phyloP scores from a whole-genome alignment of 2,113 vertebrate species.

The Alces alces region DNA sequence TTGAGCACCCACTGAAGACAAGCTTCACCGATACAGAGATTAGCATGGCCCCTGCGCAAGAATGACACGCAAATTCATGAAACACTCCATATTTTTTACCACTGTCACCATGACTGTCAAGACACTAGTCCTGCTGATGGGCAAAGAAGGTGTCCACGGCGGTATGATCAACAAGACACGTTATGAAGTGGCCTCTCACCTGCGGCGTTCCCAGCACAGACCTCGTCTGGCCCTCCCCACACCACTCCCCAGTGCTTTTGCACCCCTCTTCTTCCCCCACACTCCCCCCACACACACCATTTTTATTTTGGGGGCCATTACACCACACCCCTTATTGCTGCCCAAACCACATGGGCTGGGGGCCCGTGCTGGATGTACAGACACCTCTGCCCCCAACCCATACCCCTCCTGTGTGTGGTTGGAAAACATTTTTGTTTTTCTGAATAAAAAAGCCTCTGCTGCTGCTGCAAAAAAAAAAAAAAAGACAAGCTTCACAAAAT shows the following conservation, averaged over 20 bases:
- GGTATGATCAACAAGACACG: conserved; percentile 75
- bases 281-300: not conserved
- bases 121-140: conserved; percentile 73
- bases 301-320: conserved; percentile 67
- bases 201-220: conserved; percentile 71
- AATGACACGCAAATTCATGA: not conserved
- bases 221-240: not conserved
- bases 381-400: conserved; percentile 34
- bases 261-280: conserved; percentile 43
- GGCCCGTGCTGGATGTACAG: conserved; percentile 48
- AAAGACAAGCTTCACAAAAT: not conserved
- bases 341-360: conserved; percentile 10
- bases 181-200: conserved; percentile 71
- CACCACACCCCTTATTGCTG: conserved; percentile 52
- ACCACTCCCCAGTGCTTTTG: conserved; percentile 46
- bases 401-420: conserved; percentile 65
- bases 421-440: conserved; percentile 61
- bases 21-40: not conserved
- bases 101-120: not conserved
- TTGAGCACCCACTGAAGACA: accelerated
- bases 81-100: not conserved
- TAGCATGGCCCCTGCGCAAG: not conserved
- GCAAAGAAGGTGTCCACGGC: conserved; percentile 75
- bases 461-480: conserved; percentile 5
- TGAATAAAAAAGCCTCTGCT: conserved; percentile 75